Base-by-base conservation (phyloP, 2,797 vertebrate genomes). In the Hoplostethus atlanticus region DNA sequence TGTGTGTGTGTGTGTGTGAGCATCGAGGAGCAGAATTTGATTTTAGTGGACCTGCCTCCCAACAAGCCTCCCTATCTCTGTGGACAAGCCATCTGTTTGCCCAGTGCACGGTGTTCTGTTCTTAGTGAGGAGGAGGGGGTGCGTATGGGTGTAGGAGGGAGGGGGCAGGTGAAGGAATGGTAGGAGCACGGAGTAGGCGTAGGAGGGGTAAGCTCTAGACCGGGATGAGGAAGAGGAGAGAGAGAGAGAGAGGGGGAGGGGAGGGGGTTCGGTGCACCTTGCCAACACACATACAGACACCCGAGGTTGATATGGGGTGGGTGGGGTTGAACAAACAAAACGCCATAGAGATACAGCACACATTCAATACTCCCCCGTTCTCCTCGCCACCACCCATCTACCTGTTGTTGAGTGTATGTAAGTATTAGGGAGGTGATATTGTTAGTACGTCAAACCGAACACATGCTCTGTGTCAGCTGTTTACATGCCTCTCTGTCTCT, bases 11-110 rank as follows among this genome's bases (percentile, higher is more conserved):
- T 16, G 30, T 25, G 80, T 54, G 79, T 77, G 79, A 87, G 85
- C 84, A 80, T 92, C 90, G 87, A 91, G 88, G 86, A 91, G 90
- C 87, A 88, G 90, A 90, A 89, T 93, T 93, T 94, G 91, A 93
- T 94, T 94, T 92, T 83, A 87, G 84, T 76, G 85, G 90, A 93
- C 92, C 92, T 92, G 91, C 91, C 89, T 92, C 91, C 92, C 90
- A 92, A 92, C 91, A 92, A 92, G 91, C 90, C 84, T 91, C 84
- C 85, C 86, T 90, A 91, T 95, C 90, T 94, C 90, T 91, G 88
- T 68, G 90, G 92, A 94, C 91, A 92, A 91, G 91, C 94, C 94
- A 95, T 95, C 93, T 94, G 94, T 94, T 94, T 91, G 90, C 86
- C 88, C 91, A 90, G 93, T 87, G 90, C 90, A 86, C 88, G 82